Evolutionary conservation across 2,113 vertebrate genomes (phyloP), one percentile per base, ranked within the genome.

Genomic region (Triplophysa siluroides): DNA sequence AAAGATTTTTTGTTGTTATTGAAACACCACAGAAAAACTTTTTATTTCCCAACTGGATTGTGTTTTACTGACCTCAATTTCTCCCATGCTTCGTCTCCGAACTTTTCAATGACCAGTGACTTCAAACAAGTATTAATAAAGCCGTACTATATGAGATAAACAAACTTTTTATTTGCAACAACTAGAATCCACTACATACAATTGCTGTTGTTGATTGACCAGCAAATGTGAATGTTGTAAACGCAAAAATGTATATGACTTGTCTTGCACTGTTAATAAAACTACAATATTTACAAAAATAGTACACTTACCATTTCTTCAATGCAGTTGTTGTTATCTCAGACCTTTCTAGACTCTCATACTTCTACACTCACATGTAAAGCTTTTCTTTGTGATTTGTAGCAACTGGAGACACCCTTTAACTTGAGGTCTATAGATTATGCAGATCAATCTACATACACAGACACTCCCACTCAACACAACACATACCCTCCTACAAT

Each of bases 41-140:
- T 3, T 21, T 58, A 9, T 8, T 58, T 14, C 54, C 21, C 19
- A 58, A 21, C 54, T 21, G 54, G 8, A 58, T 26, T 79, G 56
- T 29, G n/a, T 19, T 41, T 50, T 16, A 82, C 86, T 88, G 79
- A 94, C 88, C 87, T 89, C 19, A 93, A 19, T 56, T 88, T 92
- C 78, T 92, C 88, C 91, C 92, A 93, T 0, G 75, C 92, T 0
- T 93, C 89, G 85, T 93, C 92, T 43, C 92, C 88, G 74, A 93
- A 95, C 72, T 83, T 92, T 79, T 96, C 93, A 54, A 77, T 90
- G 81, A 93, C 87, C 66, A 94, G 88, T 41, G 91, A 95, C 81
- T 94, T 93, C 63, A 95, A 91, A 73, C 91, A 94, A 71, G 87
- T 94, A 83, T 94, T 96, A 88, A 95, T 94, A 87, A 96, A 95